Evolutionary conservation across 2,888 invertebrate species (phyloP).

Genomic region (Syritta pipiens): DNA sequence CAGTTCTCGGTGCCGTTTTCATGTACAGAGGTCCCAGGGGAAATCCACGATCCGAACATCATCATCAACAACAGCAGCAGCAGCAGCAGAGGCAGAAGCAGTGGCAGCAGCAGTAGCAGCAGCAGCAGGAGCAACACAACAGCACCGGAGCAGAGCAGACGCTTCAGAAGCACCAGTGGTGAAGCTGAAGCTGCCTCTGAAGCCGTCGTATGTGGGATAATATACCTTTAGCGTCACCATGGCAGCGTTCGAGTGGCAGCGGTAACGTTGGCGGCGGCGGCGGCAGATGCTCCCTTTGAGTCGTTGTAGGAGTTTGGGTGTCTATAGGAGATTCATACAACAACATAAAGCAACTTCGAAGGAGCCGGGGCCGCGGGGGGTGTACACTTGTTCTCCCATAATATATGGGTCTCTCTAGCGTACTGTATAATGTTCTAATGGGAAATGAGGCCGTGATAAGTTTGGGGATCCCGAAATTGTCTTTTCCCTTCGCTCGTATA

Average conservation of each 20-base stretch:
- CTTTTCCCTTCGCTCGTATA: slow-evolving; percentile 73
- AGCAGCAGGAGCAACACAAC: slow-evolving; percentile 56
- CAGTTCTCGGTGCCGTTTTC: slow-evolving; percentile 71
- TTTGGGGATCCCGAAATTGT: slow-evolving; percentile 79
- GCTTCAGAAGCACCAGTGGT: slow-evolving; percentile 23
- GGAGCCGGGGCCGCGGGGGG: slow-evolving; percentile 56
- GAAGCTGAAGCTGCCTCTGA: slow-evolving; percentile 51
- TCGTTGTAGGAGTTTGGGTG: slow-evolving; percentile 66
- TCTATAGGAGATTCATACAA: slow-evolving; percentile 64
- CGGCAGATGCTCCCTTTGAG: slow-evolving; percentile 65
- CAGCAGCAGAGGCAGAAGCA: slow-evolving; percentile 61
- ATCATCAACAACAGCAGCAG: slow-evolving; percentile 74
- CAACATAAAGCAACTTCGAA: slow-evolving; percentile 69
- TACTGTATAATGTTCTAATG: slow-evolving; percentile 79
- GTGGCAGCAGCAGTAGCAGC: slow-evolving; percentile 51
- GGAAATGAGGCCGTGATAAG: slow-evolving; percentile 79
- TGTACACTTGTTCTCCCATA: slow-evolving; percentile 69
- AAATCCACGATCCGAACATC: slow-evolving; percentile 78
- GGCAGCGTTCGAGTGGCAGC: slow-evolving; percentile 57
- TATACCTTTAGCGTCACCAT: slow-evolving; percentile 68
- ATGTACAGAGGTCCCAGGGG: slow-evolving; percentile 74
- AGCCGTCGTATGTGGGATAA: slow-evolving; percentile 61
- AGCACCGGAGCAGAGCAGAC: slow-evolving; percentile 67
- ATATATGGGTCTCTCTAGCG: slow-evolving; percentile 74
- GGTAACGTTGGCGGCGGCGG: slow-evolving; percentile 18